phyloP scores from a whole-genome alignment of 2,888 invertebrate genomes.

The Clunio marinus region DNA sequence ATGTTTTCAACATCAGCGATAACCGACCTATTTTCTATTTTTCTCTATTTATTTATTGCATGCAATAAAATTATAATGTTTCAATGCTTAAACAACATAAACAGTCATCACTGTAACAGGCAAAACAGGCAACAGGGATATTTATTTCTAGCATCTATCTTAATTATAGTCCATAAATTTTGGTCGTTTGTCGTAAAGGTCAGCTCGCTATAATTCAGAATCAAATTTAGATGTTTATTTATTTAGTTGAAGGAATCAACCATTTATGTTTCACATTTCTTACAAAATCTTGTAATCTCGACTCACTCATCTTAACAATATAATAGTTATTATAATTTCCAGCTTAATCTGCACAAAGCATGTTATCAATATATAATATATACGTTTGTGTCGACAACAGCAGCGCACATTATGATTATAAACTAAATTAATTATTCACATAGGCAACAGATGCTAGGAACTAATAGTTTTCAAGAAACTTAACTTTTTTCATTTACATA shows the following conservation, averaged over 20 bases:
- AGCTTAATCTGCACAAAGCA: not conserved
- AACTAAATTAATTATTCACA: not conserved
- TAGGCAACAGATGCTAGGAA: slow-evolving; percentile 25
- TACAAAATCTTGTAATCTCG: not conserved
- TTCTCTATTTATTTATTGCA: not conserved
- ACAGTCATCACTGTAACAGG: no score
- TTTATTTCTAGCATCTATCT: not conserved
- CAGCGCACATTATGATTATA: not conserved
- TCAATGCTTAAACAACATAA: no score
- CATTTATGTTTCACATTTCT: no score
- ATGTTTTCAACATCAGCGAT: no score
- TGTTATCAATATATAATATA: not conserved
- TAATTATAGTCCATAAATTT: not conserved
- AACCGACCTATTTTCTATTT: no score
- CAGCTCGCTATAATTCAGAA: not conserved
- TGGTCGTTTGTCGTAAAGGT: not conserved
- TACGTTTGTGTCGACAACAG: not conserved
- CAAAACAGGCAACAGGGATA: no score
- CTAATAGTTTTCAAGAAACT: not conserved
- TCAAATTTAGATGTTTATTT: not conserved
- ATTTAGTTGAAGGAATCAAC: no score
- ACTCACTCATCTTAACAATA: no score
- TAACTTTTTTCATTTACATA: no score
- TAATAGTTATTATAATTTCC: not conserved
- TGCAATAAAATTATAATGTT: not conserved